These are phyloP conservation scores for Neodon shergylaensis DNA, from an alignment of 2,113 vertebrate species.

Conservation along the genomic window DNA sequence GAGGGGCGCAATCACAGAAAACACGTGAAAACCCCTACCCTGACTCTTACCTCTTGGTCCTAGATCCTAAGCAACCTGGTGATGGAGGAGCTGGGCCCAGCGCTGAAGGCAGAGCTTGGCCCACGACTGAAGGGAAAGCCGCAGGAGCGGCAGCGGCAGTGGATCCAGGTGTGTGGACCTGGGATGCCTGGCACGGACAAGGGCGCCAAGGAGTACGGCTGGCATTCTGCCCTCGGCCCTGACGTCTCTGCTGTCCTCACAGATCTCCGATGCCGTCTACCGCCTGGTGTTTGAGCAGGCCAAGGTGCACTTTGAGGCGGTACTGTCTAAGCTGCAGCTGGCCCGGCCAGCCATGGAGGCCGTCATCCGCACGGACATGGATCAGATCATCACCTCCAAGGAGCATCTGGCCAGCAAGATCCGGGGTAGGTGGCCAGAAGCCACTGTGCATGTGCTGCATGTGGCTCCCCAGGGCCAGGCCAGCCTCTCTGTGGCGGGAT, in stretches of 20 bases:
- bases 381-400: slow-evolving; percentile 97
- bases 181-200: not conserved
- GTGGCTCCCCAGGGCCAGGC: fast-evolving
- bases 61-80: slow-evolving; percentile 96
- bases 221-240: fast-evolving
- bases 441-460: not conserved
- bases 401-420: slow-evolving; percentile 97
- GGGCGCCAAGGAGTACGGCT: fast-evolving
- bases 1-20: not conserved
- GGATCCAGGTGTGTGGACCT: slow-evolving; percentile 91
- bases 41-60: not conserved
- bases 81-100: slow-evolving; percentile 94
- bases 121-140: slow-evolving; percentile 94
- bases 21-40: not conserved
- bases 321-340: slow-evolving; percentile 85
- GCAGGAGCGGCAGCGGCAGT: slow-evolving; percentile 91
- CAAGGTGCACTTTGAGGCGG: slow-evolving; percentile 84
- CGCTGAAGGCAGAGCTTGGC: slow-evolving; percentile 89
- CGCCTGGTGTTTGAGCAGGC: slow-evolving; percentile 91
- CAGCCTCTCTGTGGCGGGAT: fast-evolving
- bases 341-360: slow-evolving; percentile 89
- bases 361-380: slow-evolving; percentile 94
- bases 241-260: fast-evolving
- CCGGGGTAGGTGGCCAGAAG: slow-evolving; percentile 84
- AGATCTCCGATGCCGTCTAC: slow-evolving; percentile 95